Conservation (phyloP, 2,797 vertebrate genomes). For the Thalassophryne amazonica region DNA sequence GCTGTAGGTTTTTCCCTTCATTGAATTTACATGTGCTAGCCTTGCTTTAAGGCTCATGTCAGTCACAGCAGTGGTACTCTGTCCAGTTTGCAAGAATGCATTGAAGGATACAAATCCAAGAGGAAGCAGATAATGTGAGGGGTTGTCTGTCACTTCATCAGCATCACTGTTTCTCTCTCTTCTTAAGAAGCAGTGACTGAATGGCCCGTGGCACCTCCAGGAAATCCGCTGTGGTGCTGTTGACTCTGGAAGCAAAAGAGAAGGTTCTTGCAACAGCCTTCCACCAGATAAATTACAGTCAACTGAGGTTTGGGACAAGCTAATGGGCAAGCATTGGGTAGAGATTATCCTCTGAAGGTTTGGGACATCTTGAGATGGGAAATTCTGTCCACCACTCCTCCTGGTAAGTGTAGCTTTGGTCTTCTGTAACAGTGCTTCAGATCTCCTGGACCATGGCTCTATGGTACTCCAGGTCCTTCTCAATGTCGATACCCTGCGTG, state of each 20-base stretch:
- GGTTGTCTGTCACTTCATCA: constrained; percentile 70
- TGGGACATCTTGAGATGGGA: constrained; percentile 63
- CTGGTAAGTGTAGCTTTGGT: constrained; percentile 77
- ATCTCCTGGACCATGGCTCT: constrained; percentile 77
- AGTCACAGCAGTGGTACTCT: constrained; percentile 55
- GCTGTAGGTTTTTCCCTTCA: constrained; percentile 89
- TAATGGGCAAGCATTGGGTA: constrained; percentile 85
- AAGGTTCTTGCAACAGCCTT: constrained; percentile 71
- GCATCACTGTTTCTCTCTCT: constrained; percentile 68
- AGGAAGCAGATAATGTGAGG: constrained; percentile 57
- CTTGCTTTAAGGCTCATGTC: constrained; percentile 80
- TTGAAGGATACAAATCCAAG: constrained; percentile 24
- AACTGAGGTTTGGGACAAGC: constrained; percentile 85
- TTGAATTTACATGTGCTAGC: constrained; percentile 80
- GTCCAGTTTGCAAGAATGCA: constrained; percentile 41
- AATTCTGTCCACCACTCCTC: constrained; percentile 66
- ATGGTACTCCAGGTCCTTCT: constrained; percentile 83
- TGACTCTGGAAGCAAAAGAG: constrained; percentile 58
- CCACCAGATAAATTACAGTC: constrained; percentile 65
- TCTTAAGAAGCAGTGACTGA: constrained; percentile 88
- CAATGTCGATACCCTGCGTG: constrained; percentile 78
- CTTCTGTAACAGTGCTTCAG: constrained; percentile 82
- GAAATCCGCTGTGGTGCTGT: constrained; percentile 74
- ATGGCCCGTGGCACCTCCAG: constrained; percentile 87
- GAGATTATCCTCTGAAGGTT: constrained; percentile 74